Percentiles rank a stretch among this genome's conserved stretches.
These are phyloP conservation scores for Pristiophorus japonicus DNA, from an alignment of 2,113 vertebrate species.

Conservation along the genomic window DNA sequence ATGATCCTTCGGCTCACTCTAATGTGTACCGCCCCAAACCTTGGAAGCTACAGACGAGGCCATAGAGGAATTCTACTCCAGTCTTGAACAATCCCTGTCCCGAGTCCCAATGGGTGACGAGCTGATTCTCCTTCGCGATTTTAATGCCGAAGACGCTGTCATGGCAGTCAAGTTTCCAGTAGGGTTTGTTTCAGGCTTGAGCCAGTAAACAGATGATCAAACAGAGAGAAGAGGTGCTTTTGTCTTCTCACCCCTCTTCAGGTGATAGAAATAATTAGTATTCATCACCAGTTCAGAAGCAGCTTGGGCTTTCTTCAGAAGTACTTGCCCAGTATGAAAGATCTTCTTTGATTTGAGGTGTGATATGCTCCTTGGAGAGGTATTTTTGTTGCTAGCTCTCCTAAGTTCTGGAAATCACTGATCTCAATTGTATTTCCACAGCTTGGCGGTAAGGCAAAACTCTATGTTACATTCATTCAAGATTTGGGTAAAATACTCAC, in stretches of 20 bases:
- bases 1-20: no score
- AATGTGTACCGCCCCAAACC: no score
- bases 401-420: conserved; percentile 21
- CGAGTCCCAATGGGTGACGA: no score
- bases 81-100: no score
- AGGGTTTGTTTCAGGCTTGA: background rate
- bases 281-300: conserved; percentile 31
- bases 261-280: conserved; percentile 32
- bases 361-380: conserved; percentile 22
- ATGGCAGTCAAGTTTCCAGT: background rate
- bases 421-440: background rate
- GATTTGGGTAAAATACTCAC: background rate
- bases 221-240: background rate
- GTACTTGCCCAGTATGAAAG: conserved; percentile 24
- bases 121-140: no score
- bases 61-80: no score
- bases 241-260: conserved; percentile 11
- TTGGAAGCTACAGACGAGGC: no score
- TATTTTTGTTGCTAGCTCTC: conserved; percentile 30
- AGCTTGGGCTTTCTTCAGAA: conserved; percentile 34
- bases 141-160: no score
- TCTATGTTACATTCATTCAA: background rate
- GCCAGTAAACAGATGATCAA: conserved; percentile 25
- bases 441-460: background rate
- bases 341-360: conserved; percentile 23